Conservation (phyloP, 2,797 vertebrate genomes). For the Eulemur coronatus region DNA sequence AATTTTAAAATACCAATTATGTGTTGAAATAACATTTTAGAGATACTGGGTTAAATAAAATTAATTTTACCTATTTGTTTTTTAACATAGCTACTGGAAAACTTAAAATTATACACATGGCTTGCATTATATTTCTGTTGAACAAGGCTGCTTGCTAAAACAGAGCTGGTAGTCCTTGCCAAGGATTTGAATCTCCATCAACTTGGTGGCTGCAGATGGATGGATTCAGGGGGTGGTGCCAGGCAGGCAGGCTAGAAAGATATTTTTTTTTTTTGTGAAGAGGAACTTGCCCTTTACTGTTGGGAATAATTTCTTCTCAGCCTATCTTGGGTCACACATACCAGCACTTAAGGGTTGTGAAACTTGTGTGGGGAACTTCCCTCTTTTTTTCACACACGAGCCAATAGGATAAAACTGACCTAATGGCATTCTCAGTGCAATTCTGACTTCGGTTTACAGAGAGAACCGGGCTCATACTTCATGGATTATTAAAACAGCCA, state of each 20-base stretch:
- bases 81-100: not conserved
- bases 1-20: not conserved
- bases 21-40: not conserved
- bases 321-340: not conserved
- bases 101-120: not conserved
- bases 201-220: not conserved
- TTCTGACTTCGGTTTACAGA: not conserved
- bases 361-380: slow-evolving; percentile 31
- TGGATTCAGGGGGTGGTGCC: not conserved
- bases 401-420: slow-evolving; percentile 1
- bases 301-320: slow-evolving; percentile 11
- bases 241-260: not conserved
- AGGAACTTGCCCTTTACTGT: not conserved
- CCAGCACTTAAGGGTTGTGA: slow-evolving; percentile 51
- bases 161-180: not conserved
- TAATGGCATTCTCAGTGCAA: not conserved
- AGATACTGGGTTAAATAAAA: not conserved
- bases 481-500: slow-evolving; percentile 41
- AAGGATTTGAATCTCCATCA: not conserved
- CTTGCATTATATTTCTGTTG: not conserved
- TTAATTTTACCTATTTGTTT: not conserved
- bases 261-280: not conserved
- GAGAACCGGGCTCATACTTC: not conserved
- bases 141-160: not conserved
- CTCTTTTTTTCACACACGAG: not conserved